Evolutionary conservation across 2,888 invertebrate genomes (phyloP).

Genomic region (Frankliniella fusca): DNA sequence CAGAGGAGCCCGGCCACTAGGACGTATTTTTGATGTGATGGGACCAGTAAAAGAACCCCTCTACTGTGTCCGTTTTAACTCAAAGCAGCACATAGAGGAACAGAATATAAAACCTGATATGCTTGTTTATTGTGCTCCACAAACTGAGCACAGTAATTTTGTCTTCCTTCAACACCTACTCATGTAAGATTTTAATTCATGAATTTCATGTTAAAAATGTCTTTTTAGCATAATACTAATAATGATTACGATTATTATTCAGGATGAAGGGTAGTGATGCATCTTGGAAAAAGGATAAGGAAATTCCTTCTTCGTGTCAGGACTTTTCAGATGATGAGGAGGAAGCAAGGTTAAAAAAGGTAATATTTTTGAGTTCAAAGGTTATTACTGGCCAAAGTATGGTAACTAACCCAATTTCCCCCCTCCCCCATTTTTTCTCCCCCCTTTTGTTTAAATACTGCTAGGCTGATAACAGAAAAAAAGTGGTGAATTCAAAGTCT

Average conservation of each 20-base stretch:
- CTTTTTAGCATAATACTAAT: background rate
- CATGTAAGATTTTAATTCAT: slow-evolving; percentile 53
- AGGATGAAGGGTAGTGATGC: slow-evolving; percentile 84
- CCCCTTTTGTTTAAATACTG: background rate
- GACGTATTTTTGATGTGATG: slow-evolving; percentile 85
- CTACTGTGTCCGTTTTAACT: slow-evolving; percentile 89
- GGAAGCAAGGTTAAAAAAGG: slow-evolving; percentile 50
- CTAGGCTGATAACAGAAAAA: background rate
- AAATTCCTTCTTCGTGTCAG: slow-evolving; percentile 65
- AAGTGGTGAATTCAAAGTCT: background rate
- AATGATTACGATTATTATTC: background rate
- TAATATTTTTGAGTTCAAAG: background rate
- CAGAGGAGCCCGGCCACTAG: slow-evolving; percentile 67
- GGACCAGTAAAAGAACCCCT: slow-evolving; percentile 80
- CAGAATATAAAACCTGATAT: slow-evolving; percentile 63
- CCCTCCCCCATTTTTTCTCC: too few relatives aligned
- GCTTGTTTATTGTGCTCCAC: slow-evolving; percentile 78
- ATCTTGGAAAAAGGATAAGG: slow-evolving; percentile 78
- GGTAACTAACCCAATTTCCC: background rate
- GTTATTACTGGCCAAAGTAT: background rate
- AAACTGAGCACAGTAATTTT: slow-evolving; percentile 67
- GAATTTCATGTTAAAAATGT: background rate
- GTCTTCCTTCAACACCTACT: slow-evolving; percentile 70
- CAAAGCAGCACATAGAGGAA: slow-evolving; percentile 64
- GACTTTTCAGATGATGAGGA: slow-evolving; percentile 90